A percentile compares a stretch with the other conserved stretches of the same genome.
phyloP scores from a whole-genome alignment of 1,140 invertebrate genomes.

The Achatina immaculata region DNA sequence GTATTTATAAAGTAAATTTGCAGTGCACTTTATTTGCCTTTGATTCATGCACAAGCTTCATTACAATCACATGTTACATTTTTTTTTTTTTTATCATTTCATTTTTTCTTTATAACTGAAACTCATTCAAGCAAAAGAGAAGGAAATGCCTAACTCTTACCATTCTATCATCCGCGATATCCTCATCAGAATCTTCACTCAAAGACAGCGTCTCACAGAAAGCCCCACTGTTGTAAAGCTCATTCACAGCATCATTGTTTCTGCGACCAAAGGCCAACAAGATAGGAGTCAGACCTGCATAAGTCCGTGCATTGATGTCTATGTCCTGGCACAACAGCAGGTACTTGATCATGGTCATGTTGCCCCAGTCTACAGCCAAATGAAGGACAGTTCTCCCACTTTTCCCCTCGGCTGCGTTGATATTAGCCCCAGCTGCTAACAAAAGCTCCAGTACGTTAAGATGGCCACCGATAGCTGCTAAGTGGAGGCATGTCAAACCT shows the following conservation, averaged over 20 bases:
- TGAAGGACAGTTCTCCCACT: constrained; percentile 59
- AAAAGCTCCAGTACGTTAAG: constrained; percentile 47
- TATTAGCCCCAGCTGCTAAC: constrained; percentile 71
- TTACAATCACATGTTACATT: neutral
- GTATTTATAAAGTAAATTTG: neutral
- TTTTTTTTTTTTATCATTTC: neutral
- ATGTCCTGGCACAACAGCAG: constrained; percentile 42
- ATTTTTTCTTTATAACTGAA: neutral
- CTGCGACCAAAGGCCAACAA: constrained; percentile 51
- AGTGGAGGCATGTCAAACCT: constrained; percentile 82
- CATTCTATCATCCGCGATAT: constrained; percentile 53
- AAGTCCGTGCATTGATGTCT: constrained; percentile 54
- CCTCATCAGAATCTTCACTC: constrained; percentile 44
- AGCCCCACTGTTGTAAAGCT: constrained; percentile 44
- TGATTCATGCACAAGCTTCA: neutral
- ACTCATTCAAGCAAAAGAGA: neutral
- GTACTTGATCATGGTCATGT: constrained; percentile 45
- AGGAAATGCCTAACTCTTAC: constrained; percentile 37
- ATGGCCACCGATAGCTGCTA: constrained; percentile 56
- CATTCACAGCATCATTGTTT: constrained; percentile 39
- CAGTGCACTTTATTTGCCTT: neutral
- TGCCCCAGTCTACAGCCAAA: constrained; percentile 56
- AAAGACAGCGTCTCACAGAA: constrained; percentile 31
- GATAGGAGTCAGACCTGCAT: constrained; percentile 51
- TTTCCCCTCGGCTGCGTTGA: constrained; percentile 75